Conservation (phyloP, 2,797 vertebrate genomes). For the Martes flavigula region DNA sequence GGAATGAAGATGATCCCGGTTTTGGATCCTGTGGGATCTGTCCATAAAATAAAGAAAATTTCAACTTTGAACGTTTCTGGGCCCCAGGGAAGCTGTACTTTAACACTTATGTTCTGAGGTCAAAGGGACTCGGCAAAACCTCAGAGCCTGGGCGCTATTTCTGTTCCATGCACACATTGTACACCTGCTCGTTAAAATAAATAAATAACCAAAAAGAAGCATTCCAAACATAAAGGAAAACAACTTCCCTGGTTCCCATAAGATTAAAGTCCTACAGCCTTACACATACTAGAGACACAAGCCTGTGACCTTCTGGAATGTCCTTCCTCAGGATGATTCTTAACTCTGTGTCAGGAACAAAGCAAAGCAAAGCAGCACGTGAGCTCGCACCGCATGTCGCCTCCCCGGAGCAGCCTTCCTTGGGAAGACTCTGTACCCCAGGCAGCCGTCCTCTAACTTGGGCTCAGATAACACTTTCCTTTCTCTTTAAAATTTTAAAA, state of each 20-base stretch:
- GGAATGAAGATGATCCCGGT: accelerated
- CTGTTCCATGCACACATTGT: not conserved
- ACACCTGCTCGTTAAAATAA: not conserved
- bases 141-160: not conserved
- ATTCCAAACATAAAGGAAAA: not conserved
- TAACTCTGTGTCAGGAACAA: not conserved
- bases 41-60: not conserved
- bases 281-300: not conserved
- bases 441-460: not conserved
- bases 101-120: not conserved
- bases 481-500: not conserved
- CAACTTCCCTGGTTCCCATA: not conserved
- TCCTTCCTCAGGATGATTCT: not conserved
- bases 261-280: not conserved
- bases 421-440: not conserved
- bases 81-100: not conserved
- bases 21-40: not conserved
- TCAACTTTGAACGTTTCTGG: not conserved
- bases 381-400: accelerated
- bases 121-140: not conserved
- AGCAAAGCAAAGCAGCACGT: no score
- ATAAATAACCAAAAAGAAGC: not conserved
- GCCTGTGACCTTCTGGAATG: not conserved
- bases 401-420: not conserved
- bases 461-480: not conserved